These are phyloP conservation scores for Tetragonula carbonaria DNA, from an alignment of 2,888 invertebrate species.

Conservation along the genomic window DNA sequence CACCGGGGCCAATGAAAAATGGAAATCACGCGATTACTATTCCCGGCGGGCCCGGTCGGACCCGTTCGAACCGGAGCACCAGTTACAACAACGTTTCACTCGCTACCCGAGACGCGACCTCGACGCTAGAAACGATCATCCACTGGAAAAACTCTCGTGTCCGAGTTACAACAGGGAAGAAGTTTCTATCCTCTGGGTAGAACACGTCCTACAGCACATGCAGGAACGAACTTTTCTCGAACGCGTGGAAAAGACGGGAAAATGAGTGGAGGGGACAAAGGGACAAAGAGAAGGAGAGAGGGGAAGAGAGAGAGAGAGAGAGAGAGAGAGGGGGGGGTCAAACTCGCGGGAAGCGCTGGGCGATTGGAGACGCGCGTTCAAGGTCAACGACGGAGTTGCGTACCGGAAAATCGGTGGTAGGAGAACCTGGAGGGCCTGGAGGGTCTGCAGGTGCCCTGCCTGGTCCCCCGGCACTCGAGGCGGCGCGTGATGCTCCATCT, in stretches of 20 bases:
- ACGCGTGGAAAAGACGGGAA: background rate
- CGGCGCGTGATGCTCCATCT: slow-evolving; percentile 82
- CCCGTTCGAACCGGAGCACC: slow-evolving; percentile 38
- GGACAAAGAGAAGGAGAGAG: background rate
- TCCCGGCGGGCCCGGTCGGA: slow-evolving; percentile 43
- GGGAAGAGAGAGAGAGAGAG: background rate
- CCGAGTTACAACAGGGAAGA: background rate
- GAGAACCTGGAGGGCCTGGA: slow-evolving; percentile 22
- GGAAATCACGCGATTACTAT: slow-evolving; percentile 62
- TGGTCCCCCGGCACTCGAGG: slow-evolving; percentile 75
- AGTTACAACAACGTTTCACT: slow-evolving; percentile 42
- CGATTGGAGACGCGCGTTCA: slow-evolving; percentile 16
- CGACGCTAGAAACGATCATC: background rate
- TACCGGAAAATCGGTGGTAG: slow-evolving; percentile 60
- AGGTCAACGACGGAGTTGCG: slow-evolving; percentile 30
- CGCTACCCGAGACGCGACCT: slow-evolving; percentile 12
- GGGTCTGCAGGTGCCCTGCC: slow-evolving; percentile 55
- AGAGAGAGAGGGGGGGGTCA: background rate
- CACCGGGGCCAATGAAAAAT: slow-evolving; percentile 55
- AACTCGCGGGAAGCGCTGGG: background rate
- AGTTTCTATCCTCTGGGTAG: background rate
- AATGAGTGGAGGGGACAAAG: background rate
- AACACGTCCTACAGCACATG: too few species aligned
- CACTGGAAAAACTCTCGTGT: background rate
- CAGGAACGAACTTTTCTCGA: background rate